A percentile compares a stretch with the other conserved stretches of the same genome.
Evolutionary conservation across 2,113 vertebrate species (phyloP).

Genomic region (Boleophthalmus pectinirostris): DNA sequence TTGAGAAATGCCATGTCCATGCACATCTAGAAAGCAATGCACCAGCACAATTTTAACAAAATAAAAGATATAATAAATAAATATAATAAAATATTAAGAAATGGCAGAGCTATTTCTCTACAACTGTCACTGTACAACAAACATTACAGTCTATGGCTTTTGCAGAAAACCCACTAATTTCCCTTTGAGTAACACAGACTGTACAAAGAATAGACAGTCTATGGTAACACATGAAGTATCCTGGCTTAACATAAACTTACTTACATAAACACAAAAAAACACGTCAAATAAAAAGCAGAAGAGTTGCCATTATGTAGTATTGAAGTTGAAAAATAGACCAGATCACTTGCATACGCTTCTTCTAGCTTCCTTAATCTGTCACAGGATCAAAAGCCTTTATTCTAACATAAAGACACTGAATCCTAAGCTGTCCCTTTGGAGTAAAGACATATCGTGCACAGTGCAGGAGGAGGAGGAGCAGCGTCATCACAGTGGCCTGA

Average conservation of each 20-base stretch:
- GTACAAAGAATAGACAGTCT: too few relatives aligned
- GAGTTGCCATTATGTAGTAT: too few relatives aligned
- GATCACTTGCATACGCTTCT: background rate
- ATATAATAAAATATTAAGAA: background rate
- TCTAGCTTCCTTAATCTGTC: constrained; percentile 13
- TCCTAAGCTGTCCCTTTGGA: constrained; percentile 26
- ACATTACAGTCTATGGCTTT: too few relatives aligned
- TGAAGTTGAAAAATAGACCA: background rate
- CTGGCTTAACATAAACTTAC: too few relatives aligned
- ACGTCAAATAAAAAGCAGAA: too few relatives aligned
- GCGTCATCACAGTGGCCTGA: constrained; percentile 73
- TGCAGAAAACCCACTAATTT: too few relatives aligned
- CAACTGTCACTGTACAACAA: too few relatives aligned
- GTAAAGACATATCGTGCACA: constrained; percentile 32
- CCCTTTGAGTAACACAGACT: too few relatives aligned
- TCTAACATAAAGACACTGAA: constrained; percentile 34
- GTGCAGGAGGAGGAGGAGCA: constrained; percentile 32
- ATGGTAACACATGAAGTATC: too few relatives aligned
- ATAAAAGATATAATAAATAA: background rate
- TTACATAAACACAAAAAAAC: too few relatives aligned
- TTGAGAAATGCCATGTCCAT: background rate
- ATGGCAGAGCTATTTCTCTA: background rate
- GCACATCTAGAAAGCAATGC: background rate
- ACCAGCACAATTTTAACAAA: background rate
- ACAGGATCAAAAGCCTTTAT: constrained; percentile 9